These are phyloP conservation scores for Agrochola lota DNA, from an alignment of 2,888 invertebrate species.

Conservation along the genomic window DNA sequence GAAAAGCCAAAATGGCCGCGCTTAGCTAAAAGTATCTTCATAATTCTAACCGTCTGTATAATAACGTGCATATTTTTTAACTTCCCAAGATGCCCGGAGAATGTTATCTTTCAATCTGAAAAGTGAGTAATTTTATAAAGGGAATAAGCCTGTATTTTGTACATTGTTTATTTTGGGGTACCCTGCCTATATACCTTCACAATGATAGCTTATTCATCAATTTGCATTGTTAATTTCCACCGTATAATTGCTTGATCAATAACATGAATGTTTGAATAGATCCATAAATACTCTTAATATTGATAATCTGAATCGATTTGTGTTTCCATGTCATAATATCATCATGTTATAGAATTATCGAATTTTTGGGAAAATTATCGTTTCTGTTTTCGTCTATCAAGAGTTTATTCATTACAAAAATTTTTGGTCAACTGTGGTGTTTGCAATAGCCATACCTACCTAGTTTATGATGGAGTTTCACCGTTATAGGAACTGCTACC, in stretches of 20 bases:
- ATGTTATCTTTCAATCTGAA: conserved; percentile 69
- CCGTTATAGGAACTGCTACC: background rate
- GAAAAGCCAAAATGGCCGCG: conserved; percentile 34
- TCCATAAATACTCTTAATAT: conserved; percentile 52
- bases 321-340: conserved; percentile 28
- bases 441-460: background rate
- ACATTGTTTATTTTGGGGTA: conserved; percentile 73
- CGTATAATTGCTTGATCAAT: conserved; percentile 71
- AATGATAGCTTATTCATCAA: conserved; percentile 78
- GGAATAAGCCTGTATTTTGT: conserved; percentile 70
- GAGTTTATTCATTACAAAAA: background rate
- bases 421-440: background rate
- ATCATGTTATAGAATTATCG: background rate
- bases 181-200: conserved; percentile 61
- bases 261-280: conserved; percentile 62
- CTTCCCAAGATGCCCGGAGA: conserved; percentile 51
- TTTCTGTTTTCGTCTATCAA: background rate
- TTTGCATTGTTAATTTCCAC: conserved; percentile 77
- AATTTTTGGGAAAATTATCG: background rate
- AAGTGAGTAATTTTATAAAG: conserved; percentile 64
- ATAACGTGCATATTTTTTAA: conserved; percentile 59
- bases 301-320: conserved; percentile 48
- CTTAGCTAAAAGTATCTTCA: conserved; percentile 48
- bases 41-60: conserved; percentile 46
- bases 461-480: background rate